Conservation (phyloP, 2,113 vertebrate genomes). For the Indri indri region DNA sequence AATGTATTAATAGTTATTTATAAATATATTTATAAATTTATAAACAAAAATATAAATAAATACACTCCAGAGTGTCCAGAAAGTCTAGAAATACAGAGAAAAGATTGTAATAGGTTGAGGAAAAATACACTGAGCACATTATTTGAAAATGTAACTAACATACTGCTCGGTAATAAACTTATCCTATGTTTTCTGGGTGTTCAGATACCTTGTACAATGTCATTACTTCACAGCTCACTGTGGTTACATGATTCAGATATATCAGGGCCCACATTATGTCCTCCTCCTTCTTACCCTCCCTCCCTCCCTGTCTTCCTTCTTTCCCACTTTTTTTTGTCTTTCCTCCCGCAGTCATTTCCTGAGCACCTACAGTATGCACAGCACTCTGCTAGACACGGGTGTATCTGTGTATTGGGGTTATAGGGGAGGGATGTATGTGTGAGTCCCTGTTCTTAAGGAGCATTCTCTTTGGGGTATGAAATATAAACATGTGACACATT, state of each 20-base stretch:
- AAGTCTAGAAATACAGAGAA: slow-evolving; percentile 33
- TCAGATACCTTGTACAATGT: not conserved
- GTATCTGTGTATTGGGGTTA: not conserved
- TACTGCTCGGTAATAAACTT: not conserved
- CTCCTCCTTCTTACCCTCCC: not conserved
- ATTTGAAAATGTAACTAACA: slow-evolving; percentile 6
- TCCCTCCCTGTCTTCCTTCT: not conserved
- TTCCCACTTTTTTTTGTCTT: not conserved
- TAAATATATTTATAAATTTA: not conserved
- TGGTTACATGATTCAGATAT: not conserved
- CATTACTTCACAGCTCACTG: not conserved
- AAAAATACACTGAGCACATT: not conserved
- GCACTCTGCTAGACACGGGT: not conserved
- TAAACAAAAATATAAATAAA: not conserved
- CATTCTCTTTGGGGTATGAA: not conserved
- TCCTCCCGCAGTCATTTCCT: slow-evolving; percentile 1
- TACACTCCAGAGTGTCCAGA: not conserved
- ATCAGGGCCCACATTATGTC: not conserved
- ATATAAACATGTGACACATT: slow-evolving; percentile 32
- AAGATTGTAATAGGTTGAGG: not conserved
- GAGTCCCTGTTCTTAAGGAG: not conserved
- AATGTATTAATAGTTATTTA: not conserved
- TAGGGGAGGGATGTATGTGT: not conserved
- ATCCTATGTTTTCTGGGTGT: not conserved
- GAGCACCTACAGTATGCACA: not conserved